Base-by-base conservation (phyloP, 2,113 vertebrate genomes). In the Mobula hypostoma region DNA sequence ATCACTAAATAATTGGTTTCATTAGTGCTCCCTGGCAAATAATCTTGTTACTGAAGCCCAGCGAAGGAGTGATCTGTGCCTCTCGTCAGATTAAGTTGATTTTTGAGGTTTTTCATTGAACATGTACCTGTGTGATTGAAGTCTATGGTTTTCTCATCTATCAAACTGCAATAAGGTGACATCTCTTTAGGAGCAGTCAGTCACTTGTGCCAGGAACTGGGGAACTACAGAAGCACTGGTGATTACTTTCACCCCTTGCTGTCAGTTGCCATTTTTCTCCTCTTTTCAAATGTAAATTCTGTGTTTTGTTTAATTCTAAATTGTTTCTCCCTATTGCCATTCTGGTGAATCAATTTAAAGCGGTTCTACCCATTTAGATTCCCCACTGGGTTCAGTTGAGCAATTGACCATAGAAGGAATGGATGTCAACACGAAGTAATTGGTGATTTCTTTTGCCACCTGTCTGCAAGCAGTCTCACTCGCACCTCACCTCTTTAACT, bases 61-160 rank as follows among this genome's bases (percentile, higher is more conserved):
- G 24, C 9, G 40, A 17, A 93, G 48, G 91, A 76, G 29, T 93
- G 91, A 93, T 93, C 91, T 70, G 11, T 70, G n/a, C 88, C 19
- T 70, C 68, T 48, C 6, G 36, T 72, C 36, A 93, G 70, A 76
- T 74, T 36, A 93, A 93, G 56, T 87, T 74, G 21, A 56, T 76
- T 93, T 93, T 72, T 92, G 90, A 92, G 36, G 36, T 48, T 36
- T 93, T 93, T 90, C n/a, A 7, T 40, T 93, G 29, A 74, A 36
- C 56, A 8, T 93, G 40, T 93, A 93, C 91, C 91, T 93, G 91
- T 76, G 91, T 93, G 21, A 93, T 56, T 93, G n/a, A 74, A 93
- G 68, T 72, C 68, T 40, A 70, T 90, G 85, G 85, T 90, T 90
- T 63, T 32, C 85, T 68, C 85, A 74, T 93, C 91, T 74, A 70